Base-by-base conservation (phyloP, 2,797 vertebrate species). In the Thalassophryne amazonica region DNA sequence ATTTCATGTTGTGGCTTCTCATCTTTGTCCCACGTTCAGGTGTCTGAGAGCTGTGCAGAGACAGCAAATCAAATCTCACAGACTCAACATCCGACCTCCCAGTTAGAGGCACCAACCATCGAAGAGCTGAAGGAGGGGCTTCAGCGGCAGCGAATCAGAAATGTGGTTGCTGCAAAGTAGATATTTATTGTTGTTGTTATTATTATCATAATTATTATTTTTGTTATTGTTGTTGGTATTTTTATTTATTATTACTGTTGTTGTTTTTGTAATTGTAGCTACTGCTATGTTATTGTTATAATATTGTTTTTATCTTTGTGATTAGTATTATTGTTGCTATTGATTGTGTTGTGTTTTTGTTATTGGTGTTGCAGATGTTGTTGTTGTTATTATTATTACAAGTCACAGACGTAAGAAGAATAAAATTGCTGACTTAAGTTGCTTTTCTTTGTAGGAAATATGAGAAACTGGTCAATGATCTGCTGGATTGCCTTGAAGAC, bases 401-500 rank as follows among this genome's bases (percentile, higher is more conserved):
- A 42, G 11, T 19, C 19, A n/a, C 13, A 12, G 20, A 3, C 11
- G 17, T 23, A 7, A 20, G 3, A 9, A 5, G 4, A 21, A 7
- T 24, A 12, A 4, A 7, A 4, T 14, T 7, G 7, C 33, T 52
- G 18, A 38, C 7, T 18, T 10, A 39, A 4, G 2, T 6, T 35
- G 2, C 46, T 56, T 40, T 47, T 70, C 15, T 73, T 50, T 16
- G 11, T 70, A 99, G 96, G 68, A 97, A 94, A 77, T 99, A 99
- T 62, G 95, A 98, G 85, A 93, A 93, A 59, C 87, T 99, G 60
- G 78, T 99, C 43, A 91, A 92, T 30, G 91, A 91, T 64, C 89
- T 99, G 18, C 82, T 99, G 78, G 93, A 97, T 45, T 93, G 93
- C 65, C 93, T 98, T 65, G 91, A 93, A 47, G 91, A 98, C 84